Evolutionary conservation across 92 coral and sea anemone genomes (phyloP).

Genomic region (Micromussa lordhowensis): DNA sequence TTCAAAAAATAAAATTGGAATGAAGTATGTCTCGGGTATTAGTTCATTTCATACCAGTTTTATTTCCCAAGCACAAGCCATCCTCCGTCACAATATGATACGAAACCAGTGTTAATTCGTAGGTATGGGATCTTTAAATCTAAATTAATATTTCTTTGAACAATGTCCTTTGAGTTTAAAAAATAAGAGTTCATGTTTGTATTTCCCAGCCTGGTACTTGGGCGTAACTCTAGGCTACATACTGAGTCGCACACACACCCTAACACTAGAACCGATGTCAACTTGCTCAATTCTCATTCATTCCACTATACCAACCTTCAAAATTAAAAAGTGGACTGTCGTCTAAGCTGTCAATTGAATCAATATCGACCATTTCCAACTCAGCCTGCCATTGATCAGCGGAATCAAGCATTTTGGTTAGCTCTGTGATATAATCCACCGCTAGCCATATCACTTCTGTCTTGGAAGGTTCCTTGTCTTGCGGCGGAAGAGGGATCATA

Average conservation of each 20-base stretch:
- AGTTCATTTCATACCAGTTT: neutral
- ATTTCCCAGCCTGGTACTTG: neutral
- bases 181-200: neutral
- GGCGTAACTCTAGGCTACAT: neutral
- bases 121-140: no score
- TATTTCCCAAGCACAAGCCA: no score
- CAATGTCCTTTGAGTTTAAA: neutral
- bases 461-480: slow-evolving; percentile 87
- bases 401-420: slow-evolving; percentile 49
- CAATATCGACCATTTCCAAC: slow-evolving; percentile 45
- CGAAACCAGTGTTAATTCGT: no score
- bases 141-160: no score
- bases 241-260: neutral
- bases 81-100: no score
- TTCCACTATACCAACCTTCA: slow-evolving; percentile 25
- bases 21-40: neutral
- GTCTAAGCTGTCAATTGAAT: slow-evolving; percentile 41
- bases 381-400: slow-evolving; percentile 44
- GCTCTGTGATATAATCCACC: slow-evolving; percentile 76
- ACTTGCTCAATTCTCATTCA: neutral
- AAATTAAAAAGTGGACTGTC: slow-evolving; percentile 45
- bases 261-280: neutral
- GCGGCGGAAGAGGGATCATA: slow-evolving; percentile 82
- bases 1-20: no score
- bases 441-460: slow-evolving; percentile 93